phyloP scores from a whole-genome alignment of 2,797 vertebrate species.

The Lerista edwardsae region DNA sequence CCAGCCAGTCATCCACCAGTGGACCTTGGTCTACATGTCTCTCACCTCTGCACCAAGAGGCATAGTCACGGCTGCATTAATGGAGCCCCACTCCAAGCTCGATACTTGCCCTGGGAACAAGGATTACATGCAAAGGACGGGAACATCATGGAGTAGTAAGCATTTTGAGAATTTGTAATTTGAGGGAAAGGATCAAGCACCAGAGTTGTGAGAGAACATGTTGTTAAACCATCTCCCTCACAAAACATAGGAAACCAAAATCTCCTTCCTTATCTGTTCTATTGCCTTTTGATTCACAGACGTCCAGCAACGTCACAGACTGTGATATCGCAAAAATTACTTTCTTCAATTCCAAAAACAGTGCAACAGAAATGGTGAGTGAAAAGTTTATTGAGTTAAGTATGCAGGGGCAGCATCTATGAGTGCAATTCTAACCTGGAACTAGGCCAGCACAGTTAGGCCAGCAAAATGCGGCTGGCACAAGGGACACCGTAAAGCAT shows the following conservation, averaged over 20 bases:
- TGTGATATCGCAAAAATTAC: too few relatives aligned
- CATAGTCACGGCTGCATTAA: too few relatives aligned
- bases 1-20: not conserved
- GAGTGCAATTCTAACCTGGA: too few relatives aligned
- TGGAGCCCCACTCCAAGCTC: not conserved
- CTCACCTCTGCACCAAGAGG: not conserved
- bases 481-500: too few relatives aligned
- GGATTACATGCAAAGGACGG: too few relatives aligned
- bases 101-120: not conserved
- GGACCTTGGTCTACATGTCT: not conserved
- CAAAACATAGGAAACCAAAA: too few relatives aligned
- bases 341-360: too few relatives aligned
- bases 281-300: not conserved
- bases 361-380: not conserved
- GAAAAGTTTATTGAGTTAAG: not conserved
- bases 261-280: not conserved
- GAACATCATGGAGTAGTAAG: not conserved
- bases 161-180: too few relatives aligned
- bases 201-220: not conserved
- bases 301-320: accelerated
- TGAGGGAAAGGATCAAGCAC: too few relatives aligned
- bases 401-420: not conserved
- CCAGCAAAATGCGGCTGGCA: too few relatives aligned
- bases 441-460: too few relatives aligned
- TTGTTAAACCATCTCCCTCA: not conserved